phyloP scores from a whole-genome alignment of 2,888 invertebrate species.

The Phymatocera aterrima region DNA sequence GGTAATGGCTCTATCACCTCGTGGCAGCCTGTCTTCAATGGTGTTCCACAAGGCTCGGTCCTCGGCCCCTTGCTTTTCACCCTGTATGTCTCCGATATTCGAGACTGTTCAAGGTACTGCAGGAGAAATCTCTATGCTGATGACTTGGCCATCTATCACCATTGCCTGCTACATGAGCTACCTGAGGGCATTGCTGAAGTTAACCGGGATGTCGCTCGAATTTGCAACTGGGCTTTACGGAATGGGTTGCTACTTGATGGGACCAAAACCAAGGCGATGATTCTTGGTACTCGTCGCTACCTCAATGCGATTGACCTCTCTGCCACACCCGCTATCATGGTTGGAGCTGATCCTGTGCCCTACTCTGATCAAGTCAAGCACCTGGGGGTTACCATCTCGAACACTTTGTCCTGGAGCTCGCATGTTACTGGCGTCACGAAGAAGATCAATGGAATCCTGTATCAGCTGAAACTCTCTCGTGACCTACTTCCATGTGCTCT shows the following conservation, averaged over 20 bases:
- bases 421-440: background rate
- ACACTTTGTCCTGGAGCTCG: background rate
- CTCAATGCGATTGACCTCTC: background rate
- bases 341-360: background rate
- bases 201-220: background rate
- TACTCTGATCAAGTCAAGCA: background rate
- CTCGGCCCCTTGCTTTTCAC: slow-evolving; percentile 39
- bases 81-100: slow-evolving; percentile 33
- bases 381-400: slow-evolving; percentile 1
- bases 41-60: slow-evolving; percentile 14
- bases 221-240: background rate
- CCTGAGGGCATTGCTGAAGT: background rate
- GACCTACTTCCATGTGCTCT: slow-evolving; percentile 11
- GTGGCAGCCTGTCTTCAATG: background rate
- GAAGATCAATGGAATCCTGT: slow-evolving; percentile 15
- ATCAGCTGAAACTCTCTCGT: slow-evolving; percentile 35
- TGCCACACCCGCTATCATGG: background rate
- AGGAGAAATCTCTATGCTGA: slow-evolving; percentile 19
- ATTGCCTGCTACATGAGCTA: background rate
- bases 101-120: background rate
- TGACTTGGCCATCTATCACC: slow-evolving; percentile 28
- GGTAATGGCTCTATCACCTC: background rate
- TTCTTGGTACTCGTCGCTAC: slow-evolving; percentile 30
- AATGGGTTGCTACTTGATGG: background rate
- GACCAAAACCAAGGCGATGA: slow-evolving; percentile 44